Evolutionary conservation across 2,888 invertebrate genomes (phyloP).

Genomic region (Sminthurides aquaticus): DNA sequence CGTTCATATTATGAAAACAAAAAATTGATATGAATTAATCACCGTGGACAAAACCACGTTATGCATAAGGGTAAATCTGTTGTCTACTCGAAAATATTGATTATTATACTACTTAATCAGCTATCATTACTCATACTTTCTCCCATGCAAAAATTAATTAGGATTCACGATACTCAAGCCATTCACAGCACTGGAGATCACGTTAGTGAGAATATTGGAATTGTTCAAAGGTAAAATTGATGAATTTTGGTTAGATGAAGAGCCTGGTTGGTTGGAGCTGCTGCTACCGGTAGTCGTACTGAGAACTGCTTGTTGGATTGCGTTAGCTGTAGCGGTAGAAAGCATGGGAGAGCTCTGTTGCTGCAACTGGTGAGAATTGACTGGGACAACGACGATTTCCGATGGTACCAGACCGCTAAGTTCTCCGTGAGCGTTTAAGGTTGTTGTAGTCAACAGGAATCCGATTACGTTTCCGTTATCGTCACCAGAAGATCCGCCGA

Average conservation of each 20-base stretch:
- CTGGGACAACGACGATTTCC: conserved; percentile 29
- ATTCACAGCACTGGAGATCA: conserved; percentile 23
- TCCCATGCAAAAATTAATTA: neutral
- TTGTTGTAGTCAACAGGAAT: conserved; percentile 32
- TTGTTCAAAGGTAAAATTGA: conserved; percentile 1
- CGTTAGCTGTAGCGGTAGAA: conserved; percentile 8
- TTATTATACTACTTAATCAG: too few relatives aligned
- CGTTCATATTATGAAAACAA: too few relatives aligned
- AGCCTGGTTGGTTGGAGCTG: neutral
- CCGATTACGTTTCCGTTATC: conserved; percentile 32
- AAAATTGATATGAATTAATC: neutral
- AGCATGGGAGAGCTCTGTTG: conserved; percentile 2
- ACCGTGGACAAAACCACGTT: neutral
- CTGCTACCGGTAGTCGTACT: conserved; percentile 4
- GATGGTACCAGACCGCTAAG: conserved; percentile 28
- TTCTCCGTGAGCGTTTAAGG: conserved; percentile 27
- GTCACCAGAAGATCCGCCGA: conserved; percentile 5
- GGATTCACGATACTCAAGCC: conserved; percentile 15
- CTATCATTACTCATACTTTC: too few relatives aligned
- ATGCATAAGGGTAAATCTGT: too few relatives aligned
- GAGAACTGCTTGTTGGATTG: conserved; percentile 20
- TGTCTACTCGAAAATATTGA: too few relatives aligned
- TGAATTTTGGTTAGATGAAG: neutral
- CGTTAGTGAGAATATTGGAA: conserved; percentile 13
- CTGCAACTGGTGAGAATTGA: neutral